A percentile compares a stretch with the other conserved stretches of the same genome.
Evolutionary conservation across 2,888 invertebrate species (phyloP).

Genomic region (Cerceris rybyensis): DNA sequence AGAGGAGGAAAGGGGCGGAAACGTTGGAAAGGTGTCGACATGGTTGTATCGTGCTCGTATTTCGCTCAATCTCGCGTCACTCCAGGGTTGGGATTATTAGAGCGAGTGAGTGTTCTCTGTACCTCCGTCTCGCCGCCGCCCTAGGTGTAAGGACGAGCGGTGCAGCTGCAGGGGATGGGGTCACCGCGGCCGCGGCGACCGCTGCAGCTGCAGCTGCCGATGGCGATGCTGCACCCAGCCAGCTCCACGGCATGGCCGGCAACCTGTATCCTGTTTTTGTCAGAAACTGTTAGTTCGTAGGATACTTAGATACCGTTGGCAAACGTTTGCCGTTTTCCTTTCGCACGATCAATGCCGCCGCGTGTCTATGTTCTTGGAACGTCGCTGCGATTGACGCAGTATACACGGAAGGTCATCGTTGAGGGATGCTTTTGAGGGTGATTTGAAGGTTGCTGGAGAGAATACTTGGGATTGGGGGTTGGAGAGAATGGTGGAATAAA

Average conservation of each 20-base stretch:
- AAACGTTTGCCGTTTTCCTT: neutral
- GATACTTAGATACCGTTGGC: neutral
- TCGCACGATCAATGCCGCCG: neutral
- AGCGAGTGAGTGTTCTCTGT: slow-evolving; percentile 72
- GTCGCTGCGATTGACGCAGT: too few species aligned
- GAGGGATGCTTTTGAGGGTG: too few species aligned
- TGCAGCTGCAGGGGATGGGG: slow-evolving; percentile 84
- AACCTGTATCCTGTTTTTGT: slow-evolving; percentile 87
- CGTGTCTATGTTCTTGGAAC: too few species aligned
- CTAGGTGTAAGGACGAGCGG: slow-evolving; percentile 89
- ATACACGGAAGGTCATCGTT: too few species aligned
- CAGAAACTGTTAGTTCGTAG: slow-evolving; percentile 59
- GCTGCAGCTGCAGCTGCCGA: slow-evolving; percentile 85
- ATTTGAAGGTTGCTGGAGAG: too few species aligned
- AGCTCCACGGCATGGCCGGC: slow-evolving; percentile 90
- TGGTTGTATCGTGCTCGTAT: slow-evolving; percentile 32
- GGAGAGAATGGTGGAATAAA: too few species aligned
- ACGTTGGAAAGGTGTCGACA: slow-evolving; percentile 1
- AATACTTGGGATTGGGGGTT: too few species aligned
- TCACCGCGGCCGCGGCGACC: slow-evolving; percentile 84
- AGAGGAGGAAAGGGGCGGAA: neutral
- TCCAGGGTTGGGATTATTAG: slow-evolving; percentile 41
- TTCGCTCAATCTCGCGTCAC: slow-evolving; percentile 37
- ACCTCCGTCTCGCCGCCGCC: slow-evolving; percentile 89
- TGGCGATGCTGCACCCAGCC: slow-evolving; percentile 85